These are phyloP conservation scores for Turritopsis rubra DNA, from an alignment of 30 jellyfish, hydroid and myxozoan genomes.

Conservation along the genomic window DNA sequence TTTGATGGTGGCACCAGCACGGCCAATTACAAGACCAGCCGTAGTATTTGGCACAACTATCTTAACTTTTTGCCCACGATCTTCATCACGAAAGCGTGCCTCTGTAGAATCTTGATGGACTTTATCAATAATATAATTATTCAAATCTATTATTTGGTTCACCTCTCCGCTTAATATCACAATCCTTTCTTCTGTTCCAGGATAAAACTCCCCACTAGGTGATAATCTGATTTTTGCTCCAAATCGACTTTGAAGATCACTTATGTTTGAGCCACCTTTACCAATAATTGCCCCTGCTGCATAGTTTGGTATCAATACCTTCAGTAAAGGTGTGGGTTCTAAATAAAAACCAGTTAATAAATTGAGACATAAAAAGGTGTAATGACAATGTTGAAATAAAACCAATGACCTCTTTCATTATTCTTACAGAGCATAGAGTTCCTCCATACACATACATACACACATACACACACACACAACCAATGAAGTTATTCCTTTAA, in stretches of 20 bases:
- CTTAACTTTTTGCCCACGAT: conserved; percentile 55
- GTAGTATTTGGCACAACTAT: conserved; percentile 95
- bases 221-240: conserved; percentile 96
- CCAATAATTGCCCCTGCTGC: conserved; percentile 99
- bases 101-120: conserved; percentile 69
- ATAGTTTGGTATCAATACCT: conserved; percentile 81
- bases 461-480: no score
- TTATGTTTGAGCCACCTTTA: conserved; percentile 78
- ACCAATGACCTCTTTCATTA: no score
- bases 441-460: no score
- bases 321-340: conserved; percentile 77
- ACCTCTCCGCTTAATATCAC: conserved; percentile 91
- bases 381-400: no score
- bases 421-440: no score
- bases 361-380: conserved; percentile 16
- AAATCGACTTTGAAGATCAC: conserved; percentile 72
- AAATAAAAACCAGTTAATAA: conserved; percentile 3
- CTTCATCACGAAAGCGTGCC: conserved; percentile 45
- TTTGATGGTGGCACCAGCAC: conserved; percentile 89
- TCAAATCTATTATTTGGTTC: conserved; percentile 79
- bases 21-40: conserved; percentile 94
- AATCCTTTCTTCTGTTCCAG: conserved; percentile 94
- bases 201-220: conserved; percentile 83
- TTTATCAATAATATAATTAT: conserved; percentile 84
- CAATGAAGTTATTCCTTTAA: no score